phyloP scores from a whole-genome alignment of 2,888 invertebrate genomes.

The Lasioglossum zephyrum region DNA sequence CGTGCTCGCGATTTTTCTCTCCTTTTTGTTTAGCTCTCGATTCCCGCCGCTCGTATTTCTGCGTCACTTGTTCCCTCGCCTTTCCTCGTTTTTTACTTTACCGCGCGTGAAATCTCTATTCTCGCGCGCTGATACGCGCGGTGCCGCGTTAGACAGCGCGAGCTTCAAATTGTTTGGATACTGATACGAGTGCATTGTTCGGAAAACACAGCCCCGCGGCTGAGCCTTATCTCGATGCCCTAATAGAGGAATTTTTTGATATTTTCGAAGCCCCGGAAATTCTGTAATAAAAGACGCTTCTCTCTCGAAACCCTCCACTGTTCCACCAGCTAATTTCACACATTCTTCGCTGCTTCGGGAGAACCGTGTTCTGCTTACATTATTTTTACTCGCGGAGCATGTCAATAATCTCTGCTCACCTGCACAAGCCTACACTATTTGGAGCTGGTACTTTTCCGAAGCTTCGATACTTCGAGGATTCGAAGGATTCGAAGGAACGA shows the following conservation, averaged over 20 bases:
- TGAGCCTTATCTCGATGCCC: background rate
- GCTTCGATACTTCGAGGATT: too few species aligned
- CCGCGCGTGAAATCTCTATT: conserved; percentile 11
- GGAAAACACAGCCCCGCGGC: background rate
- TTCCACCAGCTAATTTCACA: background rate
- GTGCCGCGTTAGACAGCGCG: background rate
- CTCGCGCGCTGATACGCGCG: background rate
- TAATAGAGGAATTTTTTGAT: background rate
- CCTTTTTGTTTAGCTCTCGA: background rate
- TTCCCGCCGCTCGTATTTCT: background rate
- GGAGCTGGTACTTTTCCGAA: too few species aligned
- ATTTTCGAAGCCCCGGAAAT: background rate
- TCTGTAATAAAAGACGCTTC: background rate
- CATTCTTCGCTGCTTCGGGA: background rate
- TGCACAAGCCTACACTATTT: too few species aligned
- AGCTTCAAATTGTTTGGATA: conserved; percentile 22
- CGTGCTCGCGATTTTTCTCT: background rate
- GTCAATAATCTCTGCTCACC: background rate
- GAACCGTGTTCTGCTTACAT: background rate
- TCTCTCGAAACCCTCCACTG: background rate
- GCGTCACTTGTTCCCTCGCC: background rate
- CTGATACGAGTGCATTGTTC: conserved; percentile 2
- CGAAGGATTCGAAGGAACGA: too few species aligned
- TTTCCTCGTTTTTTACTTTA: background rate
- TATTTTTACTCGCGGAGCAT: background rate